Evolutionary conservation across 2,113 vertebrate species (phyloP).

Genomic region (Paradoxurus hermaphroditus): DNA sequence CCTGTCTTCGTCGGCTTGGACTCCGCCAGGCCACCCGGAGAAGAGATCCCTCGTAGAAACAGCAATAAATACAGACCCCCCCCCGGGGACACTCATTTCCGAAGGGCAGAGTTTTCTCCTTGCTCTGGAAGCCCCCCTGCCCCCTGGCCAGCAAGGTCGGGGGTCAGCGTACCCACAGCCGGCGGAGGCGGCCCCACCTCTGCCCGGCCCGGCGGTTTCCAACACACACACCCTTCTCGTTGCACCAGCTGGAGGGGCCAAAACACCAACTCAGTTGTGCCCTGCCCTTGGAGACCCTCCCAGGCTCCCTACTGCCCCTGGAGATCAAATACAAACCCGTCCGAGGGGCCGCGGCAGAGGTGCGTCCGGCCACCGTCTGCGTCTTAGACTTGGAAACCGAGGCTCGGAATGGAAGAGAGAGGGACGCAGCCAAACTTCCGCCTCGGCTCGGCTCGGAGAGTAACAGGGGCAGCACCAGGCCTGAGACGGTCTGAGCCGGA

Average conservation of each 20-base stretch:
- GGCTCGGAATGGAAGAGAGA: not conserved
- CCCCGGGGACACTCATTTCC: fast-evolving
- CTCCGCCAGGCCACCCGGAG: not conserved
- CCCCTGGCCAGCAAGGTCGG: not conserved
- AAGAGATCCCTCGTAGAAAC: not conserved
- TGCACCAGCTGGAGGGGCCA: not conserved
- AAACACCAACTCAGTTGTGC: not conserved
- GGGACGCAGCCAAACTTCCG: not conserved
- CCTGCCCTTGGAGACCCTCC: not conserved
- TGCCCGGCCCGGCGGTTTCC: too few species aligned
- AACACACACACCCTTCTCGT: not conserved
- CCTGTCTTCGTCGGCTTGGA: not conserved
- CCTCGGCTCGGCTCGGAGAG: not conserved
- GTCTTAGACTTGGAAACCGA: not conserved
- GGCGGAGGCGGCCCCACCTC: not conserved
- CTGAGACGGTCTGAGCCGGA: not conserved
- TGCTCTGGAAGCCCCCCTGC: not conserved
- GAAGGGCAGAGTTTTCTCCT: not conserved
- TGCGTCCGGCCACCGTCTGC: not conserved
- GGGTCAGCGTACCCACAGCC: not conserved
- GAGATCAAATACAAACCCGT: not conserved
- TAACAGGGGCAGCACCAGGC: not conserved
- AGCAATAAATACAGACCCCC: not conserved
- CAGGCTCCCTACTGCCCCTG: not conserved
- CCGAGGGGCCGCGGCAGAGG: not conserved